phyloP scores from a whole-genome alignment of 23 tunicate species.

The Corella eumyota region DNA sequence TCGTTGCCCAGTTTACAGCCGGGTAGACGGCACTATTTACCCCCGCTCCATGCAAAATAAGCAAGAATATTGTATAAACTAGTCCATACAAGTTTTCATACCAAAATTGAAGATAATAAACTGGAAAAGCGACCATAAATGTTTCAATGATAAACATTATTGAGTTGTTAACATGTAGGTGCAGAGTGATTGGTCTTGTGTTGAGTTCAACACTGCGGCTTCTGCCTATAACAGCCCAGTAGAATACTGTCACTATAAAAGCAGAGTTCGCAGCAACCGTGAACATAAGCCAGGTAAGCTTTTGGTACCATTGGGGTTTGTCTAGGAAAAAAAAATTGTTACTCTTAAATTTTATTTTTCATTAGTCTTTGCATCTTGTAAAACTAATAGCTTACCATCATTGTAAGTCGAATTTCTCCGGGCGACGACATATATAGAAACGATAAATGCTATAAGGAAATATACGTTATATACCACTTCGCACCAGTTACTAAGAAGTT shows the following conservation, averaged over 20 bases:
- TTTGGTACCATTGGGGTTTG: constrained; percentile 29
- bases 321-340: constrained; percentile 11
- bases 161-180: constrained; percentile 42
- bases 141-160: constrained; percentile 19
- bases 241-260: constrained; percentile 20
- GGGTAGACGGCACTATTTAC: constrained; percentile 23
- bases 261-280: constrained; percentile 22
- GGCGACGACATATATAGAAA: constrained; percentile 24
- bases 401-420: not conserved
- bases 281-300: constrained; percentile 23
- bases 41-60: constrained; percentile 30
- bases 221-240: constrained; percentile 23
- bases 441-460: constrained; percentile 19
- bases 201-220: constrained; percentile 14
- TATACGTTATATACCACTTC: constrained; percentile 26
- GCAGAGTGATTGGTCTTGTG: constrained; percentile 21
- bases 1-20: constrained; percentile 21
- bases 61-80: constrained; percentile 17
- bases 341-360: not conserved
- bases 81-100: constrained; percentile 27
- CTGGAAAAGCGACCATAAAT: constrained; percentile 44
- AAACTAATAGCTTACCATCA: not conserved
- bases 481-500: constrained; percentile 35
- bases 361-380: not conserved
- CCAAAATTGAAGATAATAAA: constrained; percentile 25